A percentile compares a stretch with the other conserved stretches of the same genome.
Conservation (phyloP, 1,140 invertebrate genomes). For the Drosophila kanapiae region DNA sequence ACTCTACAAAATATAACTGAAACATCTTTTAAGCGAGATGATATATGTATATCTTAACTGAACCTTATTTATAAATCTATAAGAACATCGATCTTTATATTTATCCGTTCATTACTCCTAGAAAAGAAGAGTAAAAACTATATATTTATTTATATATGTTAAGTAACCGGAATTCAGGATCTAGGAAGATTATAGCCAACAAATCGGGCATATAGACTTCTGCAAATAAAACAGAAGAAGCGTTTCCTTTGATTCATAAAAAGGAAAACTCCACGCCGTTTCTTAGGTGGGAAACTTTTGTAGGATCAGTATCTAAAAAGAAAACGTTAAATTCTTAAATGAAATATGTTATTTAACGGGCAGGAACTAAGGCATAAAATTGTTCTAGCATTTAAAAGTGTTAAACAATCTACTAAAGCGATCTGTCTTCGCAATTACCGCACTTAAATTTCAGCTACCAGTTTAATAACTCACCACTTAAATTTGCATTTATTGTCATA, state of each 20-base stretch:
- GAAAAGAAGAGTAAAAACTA: background rate
- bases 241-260: background rate
- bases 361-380: no score
- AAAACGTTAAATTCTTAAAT: no score
- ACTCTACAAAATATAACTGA: no score
- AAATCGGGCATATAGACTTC: background rate
- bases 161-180: no score
- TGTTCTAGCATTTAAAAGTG: background rate
- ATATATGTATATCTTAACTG: background rate
- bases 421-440: background rate
- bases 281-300: background rate
- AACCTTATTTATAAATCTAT: background rate
- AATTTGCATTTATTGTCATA: slow-evolving; percentile 39
- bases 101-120: background rate
- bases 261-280: background rate
- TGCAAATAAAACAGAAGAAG: background rate
- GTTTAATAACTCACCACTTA: slow-evolving; percentile 20
- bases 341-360: background rate
- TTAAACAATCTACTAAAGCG: background rate
- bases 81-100: background rate
- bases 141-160: no score
- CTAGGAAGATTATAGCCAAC: background rate
- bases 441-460: background rate
- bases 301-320: no score
- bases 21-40: no score